Conservation (phyloP, 1,140 invertebrate genomes). For the Ephestia elutella region DNA sequence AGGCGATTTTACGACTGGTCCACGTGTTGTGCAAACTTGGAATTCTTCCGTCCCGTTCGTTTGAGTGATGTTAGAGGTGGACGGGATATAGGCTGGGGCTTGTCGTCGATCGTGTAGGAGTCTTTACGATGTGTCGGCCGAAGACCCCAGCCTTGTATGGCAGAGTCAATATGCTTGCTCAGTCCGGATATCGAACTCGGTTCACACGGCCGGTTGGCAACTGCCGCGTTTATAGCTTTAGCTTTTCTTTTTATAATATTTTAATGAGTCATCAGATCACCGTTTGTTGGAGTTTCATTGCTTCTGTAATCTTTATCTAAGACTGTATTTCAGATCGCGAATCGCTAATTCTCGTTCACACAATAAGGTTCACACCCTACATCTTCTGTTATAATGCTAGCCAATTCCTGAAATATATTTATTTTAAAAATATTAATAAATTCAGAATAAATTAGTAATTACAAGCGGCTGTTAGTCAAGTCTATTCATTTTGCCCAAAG, state of each 20-base stretch:
- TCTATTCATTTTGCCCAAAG: too few species aligned
- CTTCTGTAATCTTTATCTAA: too few species aligned
- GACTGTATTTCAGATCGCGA: too few species aligned
- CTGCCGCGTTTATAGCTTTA: neutral
- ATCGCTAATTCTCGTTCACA: too few species aligned
- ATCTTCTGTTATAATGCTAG: too few species aligned
- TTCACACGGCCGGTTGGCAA: slow-evolving; percentile 3
- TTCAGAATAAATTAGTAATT: too few species aligned
- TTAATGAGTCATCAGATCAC: neutral
- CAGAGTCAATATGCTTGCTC: slow-evolving; percentile 2
- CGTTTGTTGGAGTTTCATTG: too few species aligned
- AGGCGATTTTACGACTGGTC: neutral
- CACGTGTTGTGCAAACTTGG: neutral
- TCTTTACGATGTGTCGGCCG: neutral
- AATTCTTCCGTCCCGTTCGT: neutral
- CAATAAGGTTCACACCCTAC: too few species aligned
- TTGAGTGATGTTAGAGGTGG: neutral
- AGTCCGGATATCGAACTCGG: slow-evolving; percentile 4
- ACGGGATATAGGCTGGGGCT: neutral
- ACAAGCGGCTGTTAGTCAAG: too few species aligned
- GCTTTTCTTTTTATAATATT: slow-evolving; percentile 1
- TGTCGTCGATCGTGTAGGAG: slow-evolving; percentile 3
- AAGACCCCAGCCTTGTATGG: slow-evolving; percentile 3
- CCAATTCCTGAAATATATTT: too few species aligned
- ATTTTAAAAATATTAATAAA: too few species aligned